Base-by-base conservation (phyloP, 2,888 invertebrate genomes). In the Endotricha flammealis region DNA sequence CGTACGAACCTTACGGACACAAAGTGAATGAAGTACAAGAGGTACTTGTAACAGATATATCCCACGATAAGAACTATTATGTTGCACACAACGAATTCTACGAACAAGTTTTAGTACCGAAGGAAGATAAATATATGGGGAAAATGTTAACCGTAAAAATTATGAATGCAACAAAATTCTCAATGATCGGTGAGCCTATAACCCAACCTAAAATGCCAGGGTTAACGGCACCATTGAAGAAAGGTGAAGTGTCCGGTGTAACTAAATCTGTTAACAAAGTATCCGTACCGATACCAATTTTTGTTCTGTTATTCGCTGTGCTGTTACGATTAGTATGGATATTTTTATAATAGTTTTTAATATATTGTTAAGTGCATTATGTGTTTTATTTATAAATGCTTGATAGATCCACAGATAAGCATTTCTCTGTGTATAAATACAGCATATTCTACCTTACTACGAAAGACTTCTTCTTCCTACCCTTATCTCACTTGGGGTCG, bases 41-140 rank as follows among this genome's bases (percentile, higher is more conserved):
- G 2, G 94, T 98, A 0, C 83, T 99, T 0, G 95, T 99, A 0
- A 98, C 98, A 0, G 99, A 99, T 74, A 77, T 94, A 36, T 97
- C 98, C 0, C 94, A 95, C 69, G 99, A 99, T 69, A 93, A 92
- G 50, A 89, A 92, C 39, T 93, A 95, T 73, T 97, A 90, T 64
- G 99, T 99, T 5, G 98, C 93, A 0, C 99, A 99, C 79, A 99
- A 98, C 76, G 95, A 97, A 67, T 94, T 81, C 64, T 99, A 99
- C 65, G 97, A 98, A 64, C 99, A 85, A 50, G 92, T 97, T 0
- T 70, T 98, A 38, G 88, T 98, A 0, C 95, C 96, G 0, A 93
- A 94, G 82, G 88, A 90, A 4, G 88, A 92, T 0, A 89, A 90
- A 50, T 91, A 92, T 29, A 90, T 97, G 89, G 98, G 98, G 0